Evolutionary conservation across 2,113 vertebrate genomes (phyloP), one percentile per base, ranked within the genome.

Genomic region (Laticauda laticaudata): DNA sequence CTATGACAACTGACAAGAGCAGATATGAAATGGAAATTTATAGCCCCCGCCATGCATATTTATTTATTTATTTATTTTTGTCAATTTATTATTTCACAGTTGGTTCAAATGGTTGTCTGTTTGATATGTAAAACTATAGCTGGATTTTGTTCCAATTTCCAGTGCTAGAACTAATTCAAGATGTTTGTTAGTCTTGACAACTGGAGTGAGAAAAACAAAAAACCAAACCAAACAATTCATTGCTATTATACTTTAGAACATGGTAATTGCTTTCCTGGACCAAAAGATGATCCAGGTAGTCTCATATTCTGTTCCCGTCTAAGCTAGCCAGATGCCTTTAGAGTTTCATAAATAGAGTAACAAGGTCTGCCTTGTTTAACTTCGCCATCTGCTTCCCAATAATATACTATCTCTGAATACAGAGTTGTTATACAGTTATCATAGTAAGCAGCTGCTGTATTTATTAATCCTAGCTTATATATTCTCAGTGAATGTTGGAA

Each of bases 1-100:
- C 93, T 91, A 93, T 90, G 10, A 94, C 93, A 90, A 57, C 39
- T 11, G 81, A 14, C 0, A 91, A 64, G 51, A 24, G 45, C 61
- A 43, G 54, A 93, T 24, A 61, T 92, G 34, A 85, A 56, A 81
- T 54, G 53, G 4, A 56, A n/a, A 92, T 45, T 61, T 86, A 59
- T 26, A 48, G 48, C 10, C 15, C 64, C 54, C 56, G 20, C 39
- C 26, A 85, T 43, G 57, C 64, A 45, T 53, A 93, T 45, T 45
- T 45, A 45, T 5, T 45, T 45, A 45, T 45, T 45, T 45, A 45
- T 45, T 45, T 45, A 45, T 45, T 45, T 45, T 45, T 45, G 45
- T 45, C 45, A 45, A 5, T 45, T 45, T 45, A 45, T 86, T n/a
- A 21, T 91, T 81, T 91, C 87, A 56, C 55, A 48, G 21, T 94